phyloP scores from a whole-genome alignment of 2,888 invertebrate species.

The Papilio gigon region DNA sequence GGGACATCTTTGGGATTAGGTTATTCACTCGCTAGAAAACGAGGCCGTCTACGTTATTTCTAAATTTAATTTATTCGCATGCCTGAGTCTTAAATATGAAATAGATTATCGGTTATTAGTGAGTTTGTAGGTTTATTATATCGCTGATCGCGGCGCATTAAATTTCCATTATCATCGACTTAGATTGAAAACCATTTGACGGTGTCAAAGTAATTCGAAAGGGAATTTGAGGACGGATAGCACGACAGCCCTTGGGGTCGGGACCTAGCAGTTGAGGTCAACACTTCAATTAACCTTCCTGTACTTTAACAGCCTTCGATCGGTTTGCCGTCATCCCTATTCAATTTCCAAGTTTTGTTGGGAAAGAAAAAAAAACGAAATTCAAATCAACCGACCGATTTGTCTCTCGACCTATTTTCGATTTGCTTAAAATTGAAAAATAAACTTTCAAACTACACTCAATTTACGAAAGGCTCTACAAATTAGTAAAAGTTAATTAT shows the following conservation, averaged over 20 bases:
- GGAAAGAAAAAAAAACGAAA: background rate
- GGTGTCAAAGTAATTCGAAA: slow-evolving; percentile 43
- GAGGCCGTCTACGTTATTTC: background rate
- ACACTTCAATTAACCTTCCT: slow-evolving; percentile 70
- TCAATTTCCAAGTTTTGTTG: slow-evolving; percentile 46
- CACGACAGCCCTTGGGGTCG: slow-evolving; percentile 42
- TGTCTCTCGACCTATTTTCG: slow-evolving; percentile 1
- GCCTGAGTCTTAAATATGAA: background rate
- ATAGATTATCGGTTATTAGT: slow-evolving; percentile 7
- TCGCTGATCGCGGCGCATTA: slow-evolving; percentile 48
- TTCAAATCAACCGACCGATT: background rate
- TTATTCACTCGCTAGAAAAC: background rate
- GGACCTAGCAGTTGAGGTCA: slow-evolving; percentile 49
- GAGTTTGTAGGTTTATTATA: background rate
- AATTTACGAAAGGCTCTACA: background rate
- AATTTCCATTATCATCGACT: slow-evolving; percentile 53
- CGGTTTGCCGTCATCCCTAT: slow-evolving; percentile 64
- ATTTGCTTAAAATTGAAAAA: background rate
- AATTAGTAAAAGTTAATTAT: background rate
- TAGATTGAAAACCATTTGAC: slow-evolving; percentile 55
- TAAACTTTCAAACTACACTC: background rate
- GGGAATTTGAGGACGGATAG: slow-evolving; percentile 42
- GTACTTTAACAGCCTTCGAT: slow-evolving; percentile 53
- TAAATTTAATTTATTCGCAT: background rate
- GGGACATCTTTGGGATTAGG: background rate